Percentiles rank a stretch among this genome's conserved stretches.
These are phyloP conservation scores for Sebastes matsubarae DNA, from an alignment of 2,797 vertebrate genomes.

Conservation along the genomic window DNA sequence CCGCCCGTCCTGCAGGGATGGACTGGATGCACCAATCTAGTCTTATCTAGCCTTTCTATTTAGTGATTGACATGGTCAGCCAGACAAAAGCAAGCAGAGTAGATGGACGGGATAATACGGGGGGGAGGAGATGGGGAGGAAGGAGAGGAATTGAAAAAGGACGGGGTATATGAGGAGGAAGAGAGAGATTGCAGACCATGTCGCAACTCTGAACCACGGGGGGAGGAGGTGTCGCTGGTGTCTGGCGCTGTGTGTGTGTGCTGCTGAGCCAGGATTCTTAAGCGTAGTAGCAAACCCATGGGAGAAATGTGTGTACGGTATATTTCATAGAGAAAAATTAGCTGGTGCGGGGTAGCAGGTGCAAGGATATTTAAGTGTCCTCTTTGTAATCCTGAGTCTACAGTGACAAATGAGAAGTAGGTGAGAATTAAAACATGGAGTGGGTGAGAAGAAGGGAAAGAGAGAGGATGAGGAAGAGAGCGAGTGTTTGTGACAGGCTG, in stretches of 20 bases:
- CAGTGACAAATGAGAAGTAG: constrained; percentile 11
- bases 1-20: constrained; percentile 4
- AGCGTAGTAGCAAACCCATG: constrained; percentile 2
- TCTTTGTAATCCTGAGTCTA: constrained; percentile 6
- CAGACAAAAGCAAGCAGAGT: constrained; percentile 50
- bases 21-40: constrained; percentile 27
- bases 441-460: not conserved
- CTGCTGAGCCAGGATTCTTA: not conserved
- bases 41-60: constrained; percentile 61
- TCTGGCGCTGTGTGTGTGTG: not conserved
- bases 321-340: constrained; percentile 19
- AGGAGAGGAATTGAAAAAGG: constrained; percentile 9
- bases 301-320: not conserved
- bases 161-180: not conserved
- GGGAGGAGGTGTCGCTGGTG: constrained; percentile 7
- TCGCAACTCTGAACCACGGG: constrained; percentile 32
- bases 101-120: constrained; percentile 19
- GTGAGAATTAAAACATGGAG: constrained; percentile 32
- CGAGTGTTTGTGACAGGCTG: constrained; percentile 18
- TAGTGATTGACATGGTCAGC: constrained; percentile 55
- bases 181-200: constrained; percentile 9
- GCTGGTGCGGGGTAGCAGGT: not conserved
- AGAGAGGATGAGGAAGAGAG: not conserved
- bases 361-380: not conserved
- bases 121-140: not conserved